Base-by-base conservation (phyloP, 2,113 vertebrate species). In the Andinoacara biseriatus region DNA sequence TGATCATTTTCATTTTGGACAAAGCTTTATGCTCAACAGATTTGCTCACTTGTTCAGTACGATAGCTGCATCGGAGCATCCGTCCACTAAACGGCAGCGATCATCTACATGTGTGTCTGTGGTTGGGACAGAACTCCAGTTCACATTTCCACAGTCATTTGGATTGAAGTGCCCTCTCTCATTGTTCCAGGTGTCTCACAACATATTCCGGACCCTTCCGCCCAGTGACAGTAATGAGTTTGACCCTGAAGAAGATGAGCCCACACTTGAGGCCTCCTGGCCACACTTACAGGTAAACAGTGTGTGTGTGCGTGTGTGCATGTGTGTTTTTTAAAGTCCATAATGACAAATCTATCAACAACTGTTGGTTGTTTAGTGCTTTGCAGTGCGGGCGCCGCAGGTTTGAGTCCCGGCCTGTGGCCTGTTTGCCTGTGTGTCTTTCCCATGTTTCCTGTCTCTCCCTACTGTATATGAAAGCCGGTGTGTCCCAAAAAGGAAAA, bases 171-270 rank as follows among this genome's bases (percentile, higher is more conserved):
- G 49, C 10, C 46, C 0, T 1, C 26, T 52, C 11, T 72, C 26
- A 22, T 5, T 74, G 26, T 65, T 62, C 8, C 89, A 98, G 97
- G 98, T 99, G 93, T 98, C 98, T 96, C 97, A 98, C 96, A 99
- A 99, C 97, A 99, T 99, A 95, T 99, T 99, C 96, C 97, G 98
- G 95, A 99, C 98, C 92, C 98, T 99, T 95, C 98, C 98, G 90
- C 98, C 98, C 94, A 99, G 98, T 80, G 98, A 99, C 95, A 99
- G 98, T 95, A 99, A 98, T 63, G 98, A 99, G 95, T 99, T 99
- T 94, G 98, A 99, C 95, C 98, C 98, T 56, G 98, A 99, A 94
- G 98, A 99, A 94, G 98, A 99, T 86, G 98, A 99, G 93, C 98
- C 98, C 80, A 99, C 98, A 65, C 96, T 99, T 80, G 98, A 99